Evolutionary conservation across 2,797 vertebrate genomes (phyloP).

Genomic region (Sebastes itinus): DNA sequence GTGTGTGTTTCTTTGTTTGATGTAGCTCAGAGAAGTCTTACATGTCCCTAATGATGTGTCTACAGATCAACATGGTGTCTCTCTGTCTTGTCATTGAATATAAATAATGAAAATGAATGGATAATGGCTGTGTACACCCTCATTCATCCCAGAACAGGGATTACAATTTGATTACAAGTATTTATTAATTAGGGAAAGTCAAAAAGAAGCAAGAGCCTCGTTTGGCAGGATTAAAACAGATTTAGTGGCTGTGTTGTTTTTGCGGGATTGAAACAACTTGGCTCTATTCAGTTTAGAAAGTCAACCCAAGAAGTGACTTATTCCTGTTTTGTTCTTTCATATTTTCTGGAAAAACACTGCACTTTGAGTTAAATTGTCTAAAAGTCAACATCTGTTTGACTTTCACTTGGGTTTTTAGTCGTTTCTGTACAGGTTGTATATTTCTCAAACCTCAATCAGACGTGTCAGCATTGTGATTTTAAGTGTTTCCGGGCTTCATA

Average conservation of each 20-base stretch:
- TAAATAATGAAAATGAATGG: conserved; percentile 30
- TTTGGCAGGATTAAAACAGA: conserved; percentile 67
- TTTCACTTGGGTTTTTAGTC: background rate
- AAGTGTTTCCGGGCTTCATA: background rate
- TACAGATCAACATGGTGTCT: background rate
- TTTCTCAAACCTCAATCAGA: background rate
- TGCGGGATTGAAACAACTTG: conserved; percentile 11
- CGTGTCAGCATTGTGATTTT: background rate
- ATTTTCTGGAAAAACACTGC: background rate
- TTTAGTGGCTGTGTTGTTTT: conserved; percentile 54
- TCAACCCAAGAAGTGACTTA: conserved; percentile 3
- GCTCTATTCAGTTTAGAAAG: conserved; percentile 14
- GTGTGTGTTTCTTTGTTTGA: background rate
- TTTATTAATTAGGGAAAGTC: conserved; percentile 66
- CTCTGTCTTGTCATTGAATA: conserved; percentile 18
- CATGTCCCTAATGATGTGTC: background rate
- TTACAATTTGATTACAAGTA: conserved; percentile 60
- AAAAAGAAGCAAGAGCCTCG: conserved; percentile 42
- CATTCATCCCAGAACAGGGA: conserved; percentile 47
- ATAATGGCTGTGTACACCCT: background rate
- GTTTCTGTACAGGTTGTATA: background rate
- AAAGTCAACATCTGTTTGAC: background rate
- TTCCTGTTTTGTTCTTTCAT: background rate
- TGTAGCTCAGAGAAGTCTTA: background rate
- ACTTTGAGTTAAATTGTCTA: background rate